A percentile compares a stretch with the other conserved stretches of the same genome.
Conservation (phyloP, 2,797 vertebrate species). For the Allobates femoralis region DNA sequence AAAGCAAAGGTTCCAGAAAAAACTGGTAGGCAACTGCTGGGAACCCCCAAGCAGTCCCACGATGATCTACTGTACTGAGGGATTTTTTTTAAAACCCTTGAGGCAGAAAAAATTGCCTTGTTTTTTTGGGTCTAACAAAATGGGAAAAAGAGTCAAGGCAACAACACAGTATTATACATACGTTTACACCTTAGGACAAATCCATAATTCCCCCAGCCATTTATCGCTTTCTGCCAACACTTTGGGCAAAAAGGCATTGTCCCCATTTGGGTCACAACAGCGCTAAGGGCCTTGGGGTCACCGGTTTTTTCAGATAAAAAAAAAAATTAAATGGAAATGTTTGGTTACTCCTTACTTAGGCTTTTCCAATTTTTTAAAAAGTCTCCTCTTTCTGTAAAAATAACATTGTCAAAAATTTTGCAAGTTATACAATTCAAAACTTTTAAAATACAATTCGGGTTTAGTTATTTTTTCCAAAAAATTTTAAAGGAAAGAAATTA, state of each 20-base stretch:
- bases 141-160: background rate
- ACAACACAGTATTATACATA: constrained; percentile 72
- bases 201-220: constrained; percentile 88
- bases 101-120: background rate
- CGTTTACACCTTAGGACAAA: constrained; percentile 92
- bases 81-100: background rate
- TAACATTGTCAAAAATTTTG: background rate
- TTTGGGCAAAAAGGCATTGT: constrained; percentile 90
- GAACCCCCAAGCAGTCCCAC: background rate
- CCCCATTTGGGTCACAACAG: constrained; percentile 92
- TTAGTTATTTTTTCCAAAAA: background rate
- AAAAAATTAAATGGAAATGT: constrained; percentile 23
- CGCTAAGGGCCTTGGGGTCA: constrained; percentile 94
- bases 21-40: background rate
- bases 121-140: background rate
- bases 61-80: background rate
- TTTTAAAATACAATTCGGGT: background rate
- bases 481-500: background rate
- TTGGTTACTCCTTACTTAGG: too few relatives aligned
- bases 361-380: background rate
- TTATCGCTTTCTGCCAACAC: constrained; percentile 89
- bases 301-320: constrained; percentile 83
- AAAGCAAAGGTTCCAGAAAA: background rate
- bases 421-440: background rate
- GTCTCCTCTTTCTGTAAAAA: background rate